Evolutionary conservation across 2,888 invertebrate species (phyloP).

Genomic region (Fragum whitleyi): DNA sequence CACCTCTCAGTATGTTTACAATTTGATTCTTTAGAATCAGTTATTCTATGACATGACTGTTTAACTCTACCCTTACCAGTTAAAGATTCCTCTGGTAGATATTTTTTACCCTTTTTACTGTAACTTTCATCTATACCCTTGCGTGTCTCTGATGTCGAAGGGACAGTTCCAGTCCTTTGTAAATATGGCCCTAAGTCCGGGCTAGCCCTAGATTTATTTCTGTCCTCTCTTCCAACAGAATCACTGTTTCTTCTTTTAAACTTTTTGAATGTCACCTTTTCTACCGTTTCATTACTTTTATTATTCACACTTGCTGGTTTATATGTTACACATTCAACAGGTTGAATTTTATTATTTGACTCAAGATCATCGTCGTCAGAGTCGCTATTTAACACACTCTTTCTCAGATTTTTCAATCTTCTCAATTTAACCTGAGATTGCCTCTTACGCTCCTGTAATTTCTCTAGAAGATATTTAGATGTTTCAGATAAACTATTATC

Average conservation of each 20-base stretch:
- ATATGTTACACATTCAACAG: constrained; percentile 19
- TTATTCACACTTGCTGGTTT: neutral
- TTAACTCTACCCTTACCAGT: constrained; percentile 10
- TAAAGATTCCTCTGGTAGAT: constrained; percentile 8
- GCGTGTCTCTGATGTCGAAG: constrained; percentile 8
- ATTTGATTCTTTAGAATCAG: neutral
- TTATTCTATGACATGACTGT: neutral
- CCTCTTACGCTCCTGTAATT: constrained; percentile 21
- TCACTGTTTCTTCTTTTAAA: constrained; percentile 37
- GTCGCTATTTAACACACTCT: constrained; percentile 70
- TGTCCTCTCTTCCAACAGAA: constrained; percentile 13
- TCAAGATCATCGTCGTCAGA: constrained; percentile 53
- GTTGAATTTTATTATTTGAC: constrained; percentile 7
- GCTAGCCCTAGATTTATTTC: constrained; percentile 34
- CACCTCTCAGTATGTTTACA: neutral
- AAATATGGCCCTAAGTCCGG: constrained; percentile 62
- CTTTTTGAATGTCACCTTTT: constrained; percentile 45
- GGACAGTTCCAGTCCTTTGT: constrained; percentile 41
- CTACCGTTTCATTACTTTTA: neutral
- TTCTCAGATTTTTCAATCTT: constrained; percentile 69
- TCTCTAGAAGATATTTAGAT: neutral
- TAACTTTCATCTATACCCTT: constrained; percentile 22
- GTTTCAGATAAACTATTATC: neutral
- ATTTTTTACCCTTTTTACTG: constrained; percentile 26
- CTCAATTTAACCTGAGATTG: constrained; percentile 58